Conservation (phyloP, 2,113 vertebrate species). For the Phylloscopus trochiloides region DNA sequence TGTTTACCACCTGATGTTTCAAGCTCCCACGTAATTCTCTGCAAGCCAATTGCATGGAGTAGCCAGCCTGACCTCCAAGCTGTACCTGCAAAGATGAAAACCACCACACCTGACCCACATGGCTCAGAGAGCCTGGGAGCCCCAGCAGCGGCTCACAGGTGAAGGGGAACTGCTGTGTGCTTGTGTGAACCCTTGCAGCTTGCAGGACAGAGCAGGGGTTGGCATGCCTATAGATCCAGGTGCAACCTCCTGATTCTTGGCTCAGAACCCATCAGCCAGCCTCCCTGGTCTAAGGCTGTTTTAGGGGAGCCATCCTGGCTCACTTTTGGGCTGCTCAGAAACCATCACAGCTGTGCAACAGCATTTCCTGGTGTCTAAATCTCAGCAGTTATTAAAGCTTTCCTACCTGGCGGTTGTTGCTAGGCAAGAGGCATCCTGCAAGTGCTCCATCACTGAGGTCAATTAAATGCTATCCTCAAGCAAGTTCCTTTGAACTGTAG, state of each 20-base stretch:
- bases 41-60: not conserved
- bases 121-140: not conserved
- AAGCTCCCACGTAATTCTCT: rapidly evolving
- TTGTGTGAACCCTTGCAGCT: not conserved
- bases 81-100: not conserved
- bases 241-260: not conserved
- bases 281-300: not conserved
- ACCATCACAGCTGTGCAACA: not conserved
- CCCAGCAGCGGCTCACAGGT: rapidly evolving
- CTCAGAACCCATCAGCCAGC: not conserved
- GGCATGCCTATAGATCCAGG: not conserved
- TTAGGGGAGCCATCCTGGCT: not conserved
- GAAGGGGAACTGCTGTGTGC: not conserved
- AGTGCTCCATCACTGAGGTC: conserved; percentile 9
- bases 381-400: not conserved
- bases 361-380: not conserved
- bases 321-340: not conserved
- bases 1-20: not conserved
- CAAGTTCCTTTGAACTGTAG: conserved; percentile 26
- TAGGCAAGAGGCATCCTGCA: conserved; percentile 28
- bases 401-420: not conserved
- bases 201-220: not conserved
- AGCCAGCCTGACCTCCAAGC: not conserved
- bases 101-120: not conserved
- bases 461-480: conserved; percentile 46